A percentile compares a stretch with the other conserved stretches of the same genome.
Conservation (phyloP, 2,113 vertebrate species). For the Cnemophilus loriae region DNA sequence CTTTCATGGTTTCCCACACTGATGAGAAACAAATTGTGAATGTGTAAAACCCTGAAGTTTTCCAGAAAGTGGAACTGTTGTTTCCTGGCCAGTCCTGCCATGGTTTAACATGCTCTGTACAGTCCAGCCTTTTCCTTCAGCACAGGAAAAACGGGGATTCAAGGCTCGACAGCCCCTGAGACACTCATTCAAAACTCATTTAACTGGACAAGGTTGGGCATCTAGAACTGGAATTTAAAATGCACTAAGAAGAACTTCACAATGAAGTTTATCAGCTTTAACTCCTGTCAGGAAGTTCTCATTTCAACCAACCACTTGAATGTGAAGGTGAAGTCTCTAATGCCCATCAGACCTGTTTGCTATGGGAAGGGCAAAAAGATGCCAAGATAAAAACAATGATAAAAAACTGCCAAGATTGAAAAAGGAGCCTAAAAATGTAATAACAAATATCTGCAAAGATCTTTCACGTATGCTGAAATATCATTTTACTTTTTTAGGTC, state of each 20-base stretch:
- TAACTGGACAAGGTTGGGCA: background rate
- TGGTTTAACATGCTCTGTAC: background rate
- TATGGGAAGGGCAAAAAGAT: background rate
- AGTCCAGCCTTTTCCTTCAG: background rate
- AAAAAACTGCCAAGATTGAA: background rate
- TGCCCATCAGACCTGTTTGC: background rate
- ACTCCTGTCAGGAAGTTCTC: background rate
- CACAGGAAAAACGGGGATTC: background rate
- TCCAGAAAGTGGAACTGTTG: background rate
- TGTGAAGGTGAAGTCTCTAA: background rate
- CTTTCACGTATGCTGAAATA: background rate
- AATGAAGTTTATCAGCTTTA: background rate
- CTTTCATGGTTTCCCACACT: background rate
- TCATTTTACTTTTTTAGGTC: background rate
- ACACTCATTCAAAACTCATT: background rate
- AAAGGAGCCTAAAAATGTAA: background rate
- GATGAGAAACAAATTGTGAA: background rate
- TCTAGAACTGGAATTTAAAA: background rate
- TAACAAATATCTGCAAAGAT: no score
- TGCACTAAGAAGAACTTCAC: background rate
- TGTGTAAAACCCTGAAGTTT: background rate
- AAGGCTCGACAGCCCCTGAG: background rate
- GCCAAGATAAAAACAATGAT: background rate
- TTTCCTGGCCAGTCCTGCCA: background rate
- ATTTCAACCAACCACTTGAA: background rate